These are phyloP conservation scores for Poicephalus meyeri DNA, from an alignment of 2,113 vertebrate genomes.

Conservation along the genomic window DNA sequence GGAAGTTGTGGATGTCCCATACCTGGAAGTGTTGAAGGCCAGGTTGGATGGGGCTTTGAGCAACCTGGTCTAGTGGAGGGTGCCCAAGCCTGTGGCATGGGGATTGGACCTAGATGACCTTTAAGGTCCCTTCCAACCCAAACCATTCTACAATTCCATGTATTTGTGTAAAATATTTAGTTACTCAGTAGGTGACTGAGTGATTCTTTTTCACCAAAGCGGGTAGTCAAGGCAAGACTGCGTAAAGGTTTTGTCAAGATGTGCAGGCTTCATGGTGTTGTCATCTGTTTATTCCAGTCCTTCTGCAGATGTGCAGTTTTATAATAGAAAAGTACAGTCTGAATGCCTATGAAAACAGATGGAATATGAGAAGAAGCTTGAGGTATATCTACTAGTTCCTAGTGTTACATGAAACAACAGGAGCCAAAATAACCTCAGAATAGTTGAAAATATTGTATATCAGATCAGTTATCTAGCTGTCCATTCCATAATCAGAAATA, in stretches of 20 bases:
- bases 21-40: not conserved
- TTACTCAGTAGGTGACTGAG: not conserved
- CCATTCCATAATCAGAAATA: not conserved
- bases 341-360: not conserved
- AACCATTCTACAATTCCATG: not conserved
- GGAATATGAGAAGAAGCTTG: not conserved
- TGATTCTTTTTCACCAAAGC: not conserved
- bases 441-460: not conserved
- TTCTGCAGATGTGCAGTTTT: not conserved
- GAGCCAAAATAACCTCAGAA: not conserved
- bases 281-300: not conserved
- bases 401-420: not conserved
- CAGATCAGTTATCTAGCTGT: not conserved
- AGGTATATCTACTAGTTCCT: not conserved
- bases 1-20: not conserved
- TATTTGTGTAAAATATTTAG: not conserved
- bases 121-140: not conserved
- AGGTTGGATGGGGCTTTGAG: not conserved
- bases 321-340: not conserved
- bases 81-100: not conserved
- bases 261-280: not conserved
- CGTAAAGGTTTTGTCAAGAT: not conserved
- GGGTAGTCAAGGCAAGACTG: not conserved
- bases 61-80: not conserved
- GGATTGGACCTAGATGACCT: not conserved